Evolutionary conservation across 2,797 vertebrate species (phyloP).

Genomic region (Liparis tanakae): DNA sequence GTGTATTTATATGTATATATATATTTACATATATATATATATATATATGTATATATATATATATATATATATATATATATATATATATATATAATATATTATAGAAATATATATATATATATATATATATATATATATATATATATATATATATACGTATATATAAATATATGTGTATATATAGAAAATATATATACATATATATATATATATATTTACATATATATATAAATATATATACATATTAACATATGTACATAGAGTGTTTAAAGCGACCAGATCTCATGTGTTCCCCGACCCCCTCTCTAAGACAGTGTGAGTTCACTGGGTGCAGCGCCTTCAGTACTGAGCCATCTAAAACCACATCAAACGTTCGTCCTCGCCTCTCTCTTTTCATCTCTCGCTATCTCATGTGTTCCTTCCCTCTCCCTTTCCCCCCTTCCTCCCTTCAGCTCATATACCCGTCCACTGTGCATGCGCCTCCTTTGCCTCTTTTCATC

Average conservation of each 20-base stretch:
- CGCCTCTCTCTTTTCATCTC: slow-evolving; percentile 58
- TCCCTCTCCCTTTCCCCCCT: slow-evolving; percentile 21
- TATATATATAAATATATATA: too few relatives aligned
- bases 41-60: too few relatives aligned
- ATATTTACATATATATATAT: too few relatives aligned
- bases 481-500: slow-evolving; percentile 48
- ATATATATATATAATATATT: too few relatives aligned
- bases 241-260: too few relatives aligned
- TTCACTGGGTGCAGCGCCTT: slow-evolving; percentile 65
- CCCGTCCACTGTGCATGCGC: slow-evolving; percentile 43
- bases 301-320: slow-evolving; percentile 32
- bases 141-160: neutral
- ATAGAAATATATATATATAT: neutral
- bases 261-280: neutral
- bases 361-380: slow-evolving; percentile 75
- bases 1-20: too few relatives aligned
- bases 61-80: too few relatives aligned
- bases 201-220: too few relatives aligned
- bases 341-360: slow-evolving; percentile 39
- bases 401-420: slow-evolving; percentile 34
- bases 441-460: slow-evolving; percentile 24
- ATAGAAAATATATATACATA: too few relatives aligned
- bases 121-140: too few relatives aligned
- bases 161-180: too few relatives aligned
- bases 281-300: slow-evolving; percentile 8